Percentiles rank a stretch among this genome's conserved stretches.
Evolutionary conservation across 2,113 vertebrate genomes (phyloP).

Genomic region (Heliornis fulica): DNA sequence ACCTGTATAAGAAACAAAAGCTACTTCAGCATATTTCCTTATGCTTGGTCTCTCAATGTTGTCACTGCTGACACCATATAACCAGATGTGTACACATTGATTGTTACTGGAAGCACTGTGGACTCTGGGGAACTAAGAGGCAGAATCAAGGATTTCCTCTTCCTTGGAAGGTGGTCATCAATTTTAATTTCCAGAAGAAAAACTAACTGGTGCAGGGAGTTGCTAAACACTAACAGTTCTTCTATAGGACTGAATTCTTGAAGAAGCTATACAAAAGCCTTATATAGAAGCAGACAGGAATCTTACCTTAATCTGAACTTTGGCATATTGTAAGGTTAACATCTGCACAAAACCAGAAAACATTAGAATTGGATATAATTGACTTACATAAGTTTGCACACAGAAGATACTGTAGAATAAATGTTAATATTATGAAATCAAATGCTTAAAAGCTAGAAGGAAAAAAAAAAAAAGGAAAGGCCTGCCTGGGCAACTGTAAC

Average conservation of each 20-base stretch:
- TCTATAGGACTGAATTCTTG: not conserved
- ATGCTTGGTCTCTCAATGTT: not conserved
- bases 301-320: not conserved
- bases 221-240: not conserved
- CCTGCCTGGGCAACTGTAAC: not conserved
- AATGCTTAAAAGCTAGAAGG: not conserved
- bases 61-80: not conserved
- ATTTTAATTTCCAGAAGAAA: not conserved
- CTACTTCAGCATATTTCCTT: not conserved
- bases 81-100: not conserved
- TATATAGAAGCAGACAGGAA: not conserved
- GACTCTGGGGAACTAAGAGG: not conserved
- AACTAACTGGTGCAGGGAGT: not conserved
- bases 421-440: not conserved
- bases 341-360: not conserved
- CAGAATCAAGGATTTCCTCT: not conserved
- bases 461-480: not conserved
- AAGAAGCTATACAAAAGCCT: not conserved
- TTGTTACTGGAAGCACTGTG: not conserved
- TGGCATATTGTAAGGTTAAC: rapidly evolving
- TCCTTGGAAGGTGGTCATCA: not conserved
- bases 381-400: not conserved
- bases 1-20: not conserved
- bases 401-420: not conserved
- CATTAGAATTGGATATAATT: not conserved